A percentile compares a stretch with the other conserved stretches of the same genome.
Evolutionary conservation across 2,888 invertebrate species (phyloP).

Genomic region (Marronus borbonicus): DNA sequence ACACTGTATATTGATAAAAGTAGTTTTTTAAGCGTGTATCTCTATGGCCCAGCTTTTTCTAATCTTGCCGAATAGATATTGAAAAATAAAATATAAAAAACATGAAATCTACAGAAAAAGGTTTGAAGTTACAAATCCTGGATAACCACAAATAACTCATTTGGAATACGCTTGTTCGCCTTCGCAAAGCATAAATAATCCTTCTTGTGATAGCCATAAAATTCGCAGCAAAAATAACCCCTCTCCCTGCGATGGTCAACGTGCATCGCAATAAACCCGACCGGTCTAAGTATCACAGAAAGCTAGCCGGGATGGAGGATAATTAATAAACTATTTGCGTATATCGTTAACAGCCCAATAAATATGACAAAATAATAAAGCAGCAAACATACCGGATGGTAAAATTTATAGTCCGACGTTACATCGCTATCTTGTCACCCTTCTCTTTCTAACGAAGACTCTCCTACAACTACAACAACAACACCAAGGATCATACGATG

Average conservation of each 20-base stretch:
- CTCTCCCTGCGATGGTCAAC: not conserved
- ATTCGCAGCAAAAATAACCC: not conserved
- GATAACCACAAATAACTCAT: too few species aligned
- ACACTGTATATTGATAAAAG: too few species aligned
- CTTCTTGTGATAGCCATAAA: too few species aligned
- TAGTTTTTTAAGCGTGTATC: too few species aligned
- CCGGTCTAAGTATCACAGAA: not conserved
- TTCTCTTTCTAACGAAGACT: not conserved
- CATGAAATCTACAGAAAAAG: too few species aligned
- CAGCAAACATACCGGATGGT: constrained; percentile 29
- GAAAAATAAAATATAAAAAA: too few species aligned
- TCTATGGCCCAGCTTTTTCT: too few species aligned
- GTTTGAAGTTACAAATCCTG: too few species aligned
- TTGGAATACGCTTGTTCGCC: too few species aligned
- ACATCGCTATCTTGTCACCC: not conserved
- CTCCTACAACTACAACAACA: not conserved
- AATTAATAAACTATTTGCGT: constrained; percentile 44
- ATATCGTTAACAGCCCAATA: constrained; percentile 36
- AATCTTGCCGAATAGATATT: too few species aligned
- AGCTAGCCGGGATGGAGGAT: not conserved
- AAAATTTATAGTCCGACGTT: constrained; percentile 12
- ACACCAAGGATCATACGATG: not conserved
- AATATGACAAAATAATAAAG: constrained; percentile 45
- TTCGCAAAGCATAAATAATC: too few species aligned
- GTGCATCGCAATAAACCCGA: constrained; percentile 3